These are phyloP conservation scores for Lates japonicus DNA, from an alignment of 2,797 vertebrate species.

Conservation along the genomic window DNA sequence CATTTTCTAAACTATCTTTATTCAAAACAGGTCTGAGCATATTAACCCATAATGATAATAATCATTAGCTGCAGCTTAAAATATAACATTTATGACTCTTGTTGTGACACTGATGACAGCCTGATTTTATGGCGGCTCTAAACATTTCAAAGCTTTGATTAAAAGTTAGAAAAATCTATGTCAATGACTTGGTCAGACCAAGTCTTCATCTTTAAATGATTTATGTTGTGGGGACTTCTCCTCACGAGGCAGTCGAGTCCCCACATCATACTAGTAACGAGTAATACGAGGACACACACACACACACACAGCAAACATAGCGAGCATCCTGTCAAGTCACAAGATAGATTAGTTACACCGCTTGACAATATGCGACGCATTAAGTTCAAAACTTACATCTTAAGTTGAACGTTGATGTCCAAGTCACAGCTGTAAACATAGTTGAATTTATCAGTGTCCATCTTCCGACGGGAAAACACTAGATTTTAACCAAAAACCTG, in stretches of 20 bases:
- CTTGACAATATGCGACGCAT: constrained; percentile 6
- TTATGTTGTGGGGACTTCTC: not conserved
- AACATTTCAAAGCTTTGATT: too few species aligned
- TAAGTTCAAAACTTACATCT: constrained; percentile 90
- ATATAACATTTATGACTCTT: not conserved
- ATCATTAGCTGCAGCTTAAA: not conserved
- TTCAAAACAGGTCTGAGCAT: not conserved
- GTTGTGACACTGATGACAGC: not conserved
- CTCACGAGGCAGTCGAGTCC: not conserved
- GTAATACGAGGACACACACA: not conserved
- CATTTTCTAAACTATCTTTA: not conserved
- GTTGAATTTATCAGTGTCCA: constrained; percentile 94
- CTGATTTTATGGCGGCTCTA: too few species aligned
- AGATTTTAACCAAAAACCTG: constrained; percentile 31
- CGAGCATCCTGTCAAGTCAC: constrained; percentile 60
- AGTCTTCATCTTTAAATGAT: not conserved
- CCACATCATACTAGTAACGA: not conserved
- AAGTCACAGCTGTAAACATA: constrained; percentile 97
- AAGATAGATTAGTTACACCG: constrained; percentile 46
- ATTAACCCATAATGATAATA: not conserved
- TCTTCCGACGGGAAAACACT: constrained; percentile 72
- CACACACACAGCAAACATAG: not conserved
- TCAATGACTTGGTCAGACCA: not conserved
- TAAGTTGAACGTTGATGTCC: constrained; percentile 97
- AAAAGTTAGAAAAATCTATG: not conserved